phyloP scores from a whole-genome alignment of 2,888 invertebrate species.

The Pachycephus smyrnensis region DNA sequence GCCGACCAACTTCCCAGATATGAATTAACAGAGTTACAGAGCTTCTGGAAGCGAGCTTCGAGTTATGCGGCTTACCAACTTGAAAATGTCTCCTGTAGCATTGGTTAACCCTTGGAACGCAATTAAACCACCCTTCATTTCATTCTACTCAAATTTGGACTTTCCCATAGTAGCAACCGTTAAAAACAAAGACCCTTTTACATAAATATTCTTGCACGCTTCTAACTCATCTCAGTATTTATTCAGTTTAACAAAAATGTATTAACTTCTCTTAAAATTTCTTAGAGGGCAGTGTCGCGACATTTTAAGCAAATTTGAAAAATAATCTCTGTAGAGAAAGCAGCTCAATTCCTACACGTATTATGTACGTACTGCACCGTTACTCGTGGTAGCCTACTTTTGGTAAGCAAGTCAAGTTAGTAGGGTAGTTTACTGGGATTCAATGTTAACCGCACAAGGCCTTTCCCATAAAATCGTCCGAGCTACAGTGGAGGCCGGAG shows the following conservation, averaged over 20 bases:
- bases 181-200: background rate
- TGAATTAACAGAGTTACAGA: slow-evolving; percentile 66
- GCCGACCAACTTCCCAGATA: slow-evolving; percentile 61
- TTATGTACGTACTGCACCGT: background rate
- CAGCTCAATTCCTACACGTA: background rate
- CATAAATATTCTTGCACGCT: background rate
- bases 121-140: background rate
- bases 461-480: background rate
- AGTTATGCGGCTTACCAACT: slow-evolving; percentile 62
- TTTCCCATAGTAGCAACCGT: background rate
- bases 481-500: slow-evolving; percentile 22
- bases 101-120: background rate
- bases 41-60: slow-evolving; percentile 42
- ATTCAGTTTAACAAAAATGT: background rate
- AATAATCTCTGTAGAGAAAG: background rate
- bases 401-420: background rate
- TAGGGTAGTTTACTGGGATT: background rate
- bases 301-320: background rate
- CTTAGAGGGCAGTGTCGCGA: background rate
- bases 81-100: slow-evolving; percentile 49
- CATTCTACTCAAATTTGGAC: background rate
- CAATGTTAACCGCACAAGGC: background rate
- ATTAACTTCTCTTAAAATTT: background rate
- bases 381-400: background rate
- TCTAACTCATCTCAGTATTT: background rate